Conservation (phyloP, 2,113 vertebrate genomes). For the Neomonachus schauinslandi region DNA sequence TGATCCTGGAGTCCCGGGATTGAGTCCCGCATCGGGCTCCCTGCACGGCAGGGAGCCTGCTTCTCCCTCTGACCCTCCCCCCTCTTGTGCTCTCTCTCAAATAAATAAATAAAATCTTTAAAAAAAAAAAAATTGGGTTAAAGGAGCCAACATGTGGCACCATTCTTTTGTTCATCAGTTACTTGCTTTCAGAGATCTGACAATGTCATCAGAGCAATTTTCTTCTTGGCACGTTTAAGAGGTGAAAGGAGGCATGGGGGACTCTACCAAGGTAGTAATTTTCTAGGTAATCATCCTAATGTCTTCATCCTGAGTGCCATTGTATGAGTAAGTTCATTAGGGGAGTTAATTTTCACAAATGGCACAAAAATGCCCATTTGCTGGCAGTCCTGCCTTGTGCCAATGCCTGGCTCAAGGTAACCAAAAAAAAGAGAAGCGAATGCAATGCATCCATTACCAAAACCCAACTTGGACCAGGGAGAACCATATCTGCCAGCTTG, state of each 20-base stretch:
- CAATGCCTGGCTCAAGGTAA: conserved; percentile 75
- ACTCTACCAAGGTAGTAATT: conserved; percentile 88
- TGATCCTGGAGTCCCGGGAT: too few species aligned
- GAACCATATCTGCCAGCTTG: not conserved
- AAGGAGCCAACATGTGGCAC: conserved; percentile 63
- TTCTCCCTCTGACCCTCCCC: too few species aligned
- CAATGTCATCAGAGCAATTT: conserved; percentile 83
- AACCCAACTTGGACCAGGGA: not conserved
- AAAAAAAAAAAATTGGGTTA: conserved; percentile 79
- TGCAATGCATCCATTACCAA: not conserved
- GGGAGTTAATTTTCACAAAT: conserved; percentile 88
- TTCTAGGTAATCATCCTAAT: conserved; percentile 89
- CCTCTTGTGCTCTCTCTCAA: too few species aligned
- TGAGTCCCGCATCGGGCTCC: too few species aligned
- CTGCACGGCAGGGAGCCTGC: too few species aligned
- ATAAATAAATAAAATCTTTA: too few species aligned
- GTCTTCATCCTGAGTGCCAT: conserved; percentile 85
- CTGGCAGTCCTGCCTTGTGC: conserved; percentile 71
- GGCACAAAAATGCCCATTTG: conserved; percentile 85
- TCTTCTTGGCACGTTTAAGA: conserved; percentile 84
- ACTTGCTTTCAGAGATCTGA: conserved; percentile 75
- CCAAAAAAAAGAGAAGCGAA: conserved; percentile 9
- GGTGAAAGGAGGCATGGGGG: conserved; percentile 74
- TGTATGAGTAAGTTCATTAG: conserved; percentile 86
- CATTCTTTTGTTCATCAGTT: conserved; percentile 69